Percentiles rank a stretch among this genome's conserved stretches.
Evolutionary conservation across 2,888 invertebrate species (phyloP).

Genomic region (Penaeus monodon): DNA sequence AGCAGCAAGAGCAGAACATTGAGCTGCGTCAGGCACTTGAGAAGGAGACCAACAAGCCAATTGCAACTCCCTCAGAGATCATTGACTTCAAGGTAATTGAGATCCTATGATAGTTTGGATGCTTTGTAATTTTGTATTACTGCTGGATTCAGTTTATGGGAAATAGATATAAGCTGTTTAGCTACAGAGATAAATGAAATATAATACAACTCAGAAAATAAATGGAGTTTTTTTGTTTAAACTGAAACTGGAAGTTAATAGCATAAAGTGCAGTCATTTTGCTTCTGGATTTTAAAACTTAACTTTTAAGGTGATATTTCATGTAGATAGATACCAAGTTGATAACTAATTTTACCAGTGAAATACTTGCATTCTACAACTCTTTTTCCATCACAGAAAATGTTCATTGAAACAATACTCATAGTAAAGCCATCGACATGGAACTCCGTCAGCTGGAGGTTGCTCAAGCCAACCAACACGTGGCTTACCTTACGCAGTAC

Average conservation of each 20-base stretch:
- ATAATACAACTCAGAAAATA: too few relatives aligned
- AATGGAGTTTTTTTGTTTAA: too few relatives aligned
- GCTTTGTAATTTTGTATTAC: neutral
- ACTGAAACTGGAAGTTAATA: too few relatives aligned
- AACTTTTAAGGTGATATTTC: neutral
- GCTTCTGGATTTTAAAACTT: too few relatives aligned
- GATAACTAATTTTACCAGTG: neutral
- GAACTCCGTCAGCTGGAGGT: conserved; percentile 91
- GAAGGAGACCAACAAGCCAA: conserved; percentile 77
- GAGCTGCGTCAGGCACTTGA: conserved; percentile 78
- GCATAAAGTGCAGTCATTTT: too few relatives aligned
- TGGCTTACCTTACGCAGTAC: conserved; percentile 89
- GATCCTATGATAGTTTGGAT: neutral
- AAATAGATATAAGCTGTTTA: too few relatives aligned
- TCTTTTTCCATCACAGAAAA: conserved; percentile 69
- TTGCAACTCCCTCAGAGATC: conserved; percentile 74
- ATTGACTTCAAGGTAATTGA: conserved; percentile 80
- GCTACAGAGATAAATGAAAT: too few relatives aligned
- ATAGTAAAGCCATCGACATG: conserved; percentile 88
- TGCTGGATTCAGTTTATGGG: too few relatives aligned
- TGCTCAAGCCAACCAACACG: conserved; percentile 87
- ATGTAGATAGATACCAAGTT: neutral
- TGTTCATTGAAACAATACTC: conserved; percentile 78
- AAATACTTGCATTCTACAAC: neutral
- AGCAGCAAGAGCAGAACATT: conserved; percentile 85